These are phyloP conservation scores for Cheilosia vulpina DNA, from an alignment of 2,888 invertebrate genomes.

Conservation along the genomic window DNA sequence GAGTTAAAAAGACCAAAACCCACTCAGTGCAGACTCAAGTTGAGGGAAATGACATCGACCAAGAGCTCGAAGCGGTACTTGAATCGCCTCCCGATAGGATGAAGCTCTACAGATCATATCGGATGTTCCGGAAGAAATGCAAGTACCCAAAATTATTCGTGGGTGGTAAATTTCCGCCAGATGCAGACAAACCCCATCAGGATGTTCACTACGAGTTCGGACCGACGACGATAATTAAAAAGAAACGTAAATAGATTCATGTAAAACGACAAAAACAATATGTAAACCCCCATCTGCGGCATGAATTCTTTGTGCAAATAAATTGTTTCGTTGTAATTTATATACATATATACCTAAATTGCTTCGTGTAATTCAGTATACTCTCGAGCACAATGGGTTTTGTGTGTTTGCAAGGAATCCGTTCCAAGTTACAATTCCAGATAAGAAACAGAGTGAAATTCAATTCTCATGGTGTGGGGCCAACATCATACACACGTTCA, in stretches of 20 bases:
- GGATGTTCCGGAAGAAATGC: constrained; percentile 32
- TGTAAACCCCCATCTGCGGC: not conserved
- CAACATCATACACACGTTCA: constrained; percentile 16
- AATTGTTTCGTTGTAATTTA: constrained; percentile 19
- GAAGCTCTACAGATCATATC: constrained; percentile 29
- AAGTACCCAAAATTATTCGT: constrained; percentile 37
- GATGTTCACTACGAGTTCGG: constrained; percentile 30
- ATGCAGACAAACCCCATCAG: not conserved
- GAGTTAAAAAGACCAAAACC: not conserved
- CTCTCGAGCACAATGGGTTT: constrained; percentile 17
- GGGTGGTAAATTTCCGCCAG: not conserved
- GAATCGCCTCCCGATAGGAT: constrained; percentile 8
- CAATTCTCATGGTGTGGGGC: constrained; percentile 8
- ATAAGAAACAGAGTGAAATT: constrained; percentile 42
- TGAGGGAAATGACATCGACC: constrained; percentile 49
- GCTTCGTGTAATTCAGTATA: constrained; percentile 6
- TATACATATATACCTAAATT: not conserved
- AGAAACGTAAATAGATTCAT: not conserved
- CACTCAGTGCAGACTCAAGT: constrained; percentile 45
- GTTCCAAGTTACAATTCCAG: constrained; percentile 4
- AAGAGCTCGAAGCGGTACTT: constrained; percentile 24
- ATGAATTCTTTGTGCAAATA: constrained; percentile 25
- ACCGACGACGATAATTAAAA: constrained; percentile 16
- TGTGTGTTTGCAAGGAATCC: not conserved
- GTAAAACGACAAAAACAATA: not conserved